A percentile compares a stretch with the other conserved stretches of the same genome.
These are phyloP conservation scores for Cantharis lateralis DNA, from an alignment of 2,888 invertebrate genomes.

Conservation along the genomic window DNA sequence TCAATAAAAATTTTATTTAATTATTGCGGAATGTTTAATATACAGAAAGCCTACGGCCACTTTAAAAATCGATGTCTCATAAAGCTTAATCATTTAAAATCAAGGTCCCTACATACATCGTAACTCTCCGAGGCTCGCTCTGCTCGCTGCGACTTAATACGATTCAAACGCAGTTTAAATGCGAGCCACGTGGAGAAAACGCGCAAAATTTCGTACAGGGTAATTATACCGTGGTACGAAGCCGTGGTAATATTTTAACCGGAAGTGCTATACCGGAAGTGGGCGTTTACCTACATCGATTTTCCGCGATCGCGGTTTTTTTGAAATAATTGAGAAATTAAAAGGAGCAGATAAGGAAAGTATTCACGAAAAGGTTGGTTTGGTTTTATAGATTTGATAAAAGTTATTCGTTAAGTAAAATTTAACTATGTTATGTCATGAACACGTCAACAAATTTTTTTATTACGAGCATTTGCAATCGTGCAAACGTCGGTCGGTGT, in stretches of 20 bases:
- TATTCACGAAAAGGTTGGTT: neutral
- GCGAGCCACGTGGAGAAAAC: neutral
- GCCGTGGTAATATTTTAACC: neutral
- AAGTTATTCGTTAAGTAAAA: slow-evolving; percentile 1
- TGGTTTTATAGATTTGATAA: neutral
- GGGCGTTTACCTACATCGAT: neutral
- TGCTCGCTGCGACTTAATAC: too few species aligned
- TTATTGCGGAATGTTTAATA: too few species aligned
- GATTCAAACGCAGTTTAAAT: too few species aligned
- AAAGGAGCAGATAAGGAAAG: neutral
- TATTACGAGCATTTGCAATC: slow-evolving; percentile 16
- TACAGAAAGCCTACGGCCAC: too few species aligned
- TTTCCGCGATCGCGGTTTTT: neutral
- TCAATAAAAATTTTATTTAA: too few species aligned
- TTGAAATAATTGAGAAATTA: slow-evolving; percentile 18
- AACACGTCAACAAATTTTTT: slow-evolving; percentile 24
- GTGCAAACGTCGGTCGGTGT: slow-evolving; percentile 11
- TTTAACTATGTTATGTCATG: slow-evolving; percentile 23
- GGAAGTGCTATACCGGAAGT: neutral
- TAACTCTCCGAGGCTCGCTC: too few species aligned
- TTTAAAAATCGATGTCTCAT: too few species aligned
- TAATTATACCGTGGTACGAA: neutral
- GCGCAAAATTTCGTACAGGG: neutral
- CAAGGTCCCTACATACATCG: too few species aligned
- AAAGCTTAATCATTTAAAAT: too few species aligned